Base-by-base conservation (phyloP, 2,888 invertebrate genomes). In the Drosophila crucigera region DNA sequence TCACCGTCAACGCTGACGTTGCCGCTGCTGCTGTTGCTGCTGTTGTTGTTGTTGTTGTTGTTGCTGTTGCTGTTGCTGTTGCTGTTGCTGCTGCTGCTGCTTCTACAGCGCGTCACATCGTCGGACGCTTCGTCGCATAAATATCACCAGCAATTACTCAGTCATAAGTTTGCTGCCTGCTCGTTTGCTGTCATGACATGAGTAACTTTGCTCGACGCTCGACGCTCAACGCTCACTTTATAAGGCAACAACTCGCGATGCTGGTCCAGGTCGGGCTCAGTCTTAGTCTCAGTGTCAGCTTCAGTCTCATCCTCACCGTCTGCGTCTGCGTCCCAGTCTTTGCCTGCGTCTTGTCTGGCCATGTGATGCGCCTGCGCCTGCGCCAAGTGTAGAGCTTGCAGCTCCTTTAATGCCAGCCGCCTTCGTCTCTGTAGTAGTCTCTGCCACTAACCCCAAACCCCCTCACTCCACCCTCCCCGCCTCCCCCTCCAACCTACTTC, bases 121-220 rank as follows among this genome's bases (percentile, higher is more conserved):
- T 85, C 70, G 86, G 90, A 92, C 91, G 92, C 92, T 92, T 92
- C 92, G 91, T 92, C 92, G 92, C 92, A 92, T 92, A 92, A 92
- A 92, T 92, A 92, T 92, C 92, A 83, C 80, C 92, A 91, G 92
- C 92, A 92, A 92, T 92, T 92, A 92, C 91, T 92, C 91, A 92
- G 92, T 91, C 91, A 92, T 92, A 92, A 91, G 92, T 90, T 89
- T 90, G 91, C 91, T 86, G 91, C 88, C 80, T 81, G 84, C 89
- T 77, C 84, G 90, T 90, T 89, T 82, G 87, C 87, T 85, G 85
- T 89, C 89, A 87, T 80, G 89, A 87, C 89, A 89, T 87, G 88
- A 89, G 87, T 87, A 89, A 87, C 82, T 87, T 70, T 89, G 86
- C 87, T 78, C 80, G 77, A 68, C 74, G 76, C 67, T 69, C 69